A percentile compares a stretch with the other conserved stretches of the same genome.
Evolutionary conservation across 1,140 invertebrate genomes (phyloP).

Genomic region (Drosophila pseudoobscura): DNA sequence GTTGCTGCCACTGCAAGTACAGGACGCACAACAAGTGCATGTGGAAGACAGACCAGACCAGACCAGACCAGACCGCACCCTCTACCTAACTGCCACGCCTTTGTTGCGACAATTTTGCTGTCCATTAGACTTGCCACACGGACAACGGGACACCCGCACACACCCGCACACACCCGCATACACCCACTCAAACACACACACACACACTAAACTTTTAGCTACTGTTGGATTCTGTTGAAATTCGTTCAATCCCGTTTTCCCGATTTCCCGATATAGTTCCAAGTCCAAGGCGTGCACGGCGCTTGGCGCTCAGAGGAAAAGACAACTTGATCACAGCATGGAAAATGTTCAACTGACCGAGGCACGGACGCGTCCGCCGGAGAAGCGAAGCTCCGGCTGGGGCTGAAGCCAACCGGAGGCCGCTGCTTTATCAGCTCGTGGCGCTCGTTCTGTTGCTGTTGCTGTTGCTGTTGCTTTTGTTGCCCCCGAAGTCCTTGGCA

Average conservation of each 20-base stretch:
- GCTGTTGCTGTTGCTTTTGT: slow-evolving; percentile 1
- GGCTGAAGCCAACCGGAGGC: slow-evolving; percentile 9
- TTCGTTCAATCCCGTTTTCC: slow-evolving; percentile 49
- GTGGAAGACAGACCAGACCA: slow-evolving; percentile 11
- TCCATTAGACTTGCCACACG: slow-evolving; percentile 55
- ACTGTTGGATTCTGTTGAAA: slow-evolving; percentile 1
- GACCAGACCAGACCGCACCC: slow-evolving; percentile 34
- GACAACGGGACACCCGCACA: slow-evolving; percentile 18
- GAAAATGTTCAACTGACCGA: slow-evolving; percentile 81
- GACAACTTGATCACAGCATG: slow-evolving; percentile 81
- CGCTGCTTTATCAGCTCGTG: slow-evolving; percentile 56
- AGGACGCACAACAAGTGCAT: slow-evolving; percentile 44
- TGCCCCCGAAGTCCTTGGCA: slow-evolving; percentile 28
- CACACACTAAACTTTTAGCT: slow-evolving; percentile 35
- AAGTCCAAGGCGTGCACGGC: slow-evolving; percentile 78
- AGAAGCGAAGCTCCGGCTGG: slow-evolving; percentile 16
- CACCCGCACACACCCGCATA: slow-evolving; percentile 10
- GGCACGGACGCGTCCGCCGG: slow-evolving; percentile 54
- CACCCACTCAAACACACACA: slow-evolving; percentile 30
- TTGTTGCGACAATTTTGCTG: slow-evolving; percentile 53
- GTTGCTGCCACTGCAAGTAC: neutral
- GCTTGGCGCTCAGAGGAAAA: slow-evolving; percentile 80
- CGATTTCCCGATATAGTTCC: slow-evolving; percentile 53
- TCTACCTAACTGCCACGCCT: slow-evolving; percentile 61
- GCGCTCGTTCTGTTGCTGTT: slow-evolving; percentile 39